Evolutionary conservation across 2,113 vertebrate genomes (phyloP), one percentile per base, ranked within the genome.

Genomic region (Salvelinus fontinalis): DNA sequence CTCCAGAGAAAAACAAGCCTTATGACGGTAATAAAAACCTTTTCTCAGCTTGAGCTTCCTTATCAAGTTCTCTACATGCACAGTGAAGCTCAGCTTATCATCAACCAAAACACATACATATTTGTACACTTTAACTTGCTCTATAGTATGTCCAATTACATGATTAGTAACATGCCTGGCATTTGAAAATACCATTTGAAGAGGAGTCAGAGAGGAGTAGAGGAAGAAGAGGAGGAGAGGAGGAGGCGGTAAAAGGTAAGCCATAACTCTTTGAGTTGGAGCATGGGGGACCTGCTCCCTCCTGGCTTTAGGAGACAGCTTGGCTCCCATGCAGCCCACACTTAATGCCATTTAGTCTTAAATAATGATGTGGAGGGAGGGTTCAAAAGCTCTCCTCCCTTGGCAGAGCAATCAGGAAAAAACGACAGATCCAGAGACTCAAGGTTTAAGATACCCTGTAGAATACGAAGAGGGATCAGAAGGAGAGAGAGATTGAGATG

Each of bases 261-360:
- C 51, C 48, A 57, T 71, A 57, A 49, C 18, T 76, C 67, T 76
- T 69, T 60, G 49, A 64, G 5, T 16, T 65, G 34, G 70, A 16
- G 29, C 78, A 22, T 68, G 20, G 51, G 71, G 48, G 69, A 75
- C 20, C 57, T 65, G 51, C 71, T 67, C 57, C 49, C 57, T 39
- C 39, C 59, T 69, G 13, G 31, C 31, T 78, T 75, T 70, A 80
- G 59, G 75, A 75, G 65, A 67, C 67, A 76, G 68, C 44, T 27
- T 69, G 57, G 66, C 39, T 72, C 48, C 54, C 29, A 68, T 3
- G 14, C n/a, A 34, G 54, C 54, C 18, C 59, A 54, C 24, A 75
- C 57, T 20, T 79, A 74, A 78, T 76, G 70, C 70, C 16, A 51
- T 59, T 77, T 66, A 79, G n/a, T 44, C 22, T 39, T 31, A 22